Evolutionary conservation across 2,113 vertebrate species (phyloP).

Genomic region (Equus przewalskii): DNA sequence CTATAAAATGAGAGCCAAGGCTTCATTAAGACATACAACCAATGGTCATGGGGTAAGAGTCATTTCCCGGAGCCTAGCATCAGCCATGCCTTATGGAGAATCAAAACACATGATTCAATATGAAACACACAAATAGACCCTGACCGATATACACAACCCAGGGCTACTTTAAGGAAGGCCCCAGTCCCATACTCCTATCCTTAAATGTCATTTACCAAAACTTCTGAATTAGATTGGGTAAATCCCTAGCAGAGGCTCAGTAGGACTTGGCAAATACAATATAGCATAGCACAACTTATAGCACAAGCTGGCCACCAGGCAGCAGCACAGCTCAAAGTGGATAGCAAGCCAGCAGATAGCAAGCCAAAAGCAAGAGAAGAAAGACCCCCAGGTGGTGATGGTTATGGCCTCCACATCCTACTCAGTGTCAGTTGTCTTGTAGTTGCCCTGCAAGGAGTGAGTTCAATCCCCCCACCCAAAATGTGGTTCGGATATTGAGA

Average conservation of each 20-base stretch:
- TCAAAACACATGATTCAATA: conserved; percentile 7
- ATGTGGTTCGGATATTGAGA: background rate
- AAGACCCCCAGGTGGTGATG: background rate
- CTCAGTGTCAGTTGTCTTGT: background rate
- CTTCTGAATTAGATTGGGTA: conserved; percentile 12
- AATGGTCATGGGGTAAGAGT: background rate
- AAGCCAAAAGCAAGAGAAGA: conserved; percentile 42
- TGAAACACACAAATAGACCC: background rate
- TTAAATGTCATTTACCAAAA: background rate
- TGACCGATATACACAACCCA: background rate
- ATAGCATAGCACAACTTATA: background rate
- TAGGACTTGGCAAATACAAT: background rate
- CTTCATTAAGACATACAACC: background rate
- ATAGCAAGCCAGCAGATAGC: background rate
- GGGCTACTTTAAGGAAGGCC: background rate
- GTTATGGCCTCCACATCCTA: conserved; percentile 31
- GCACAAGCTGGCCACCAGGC: background rate
- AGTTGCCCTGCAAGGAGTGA: background rate
- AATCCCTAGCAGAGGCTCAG: background rate
- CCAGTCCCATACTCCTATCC: background rate
- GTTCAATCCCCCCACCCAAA: background rate
- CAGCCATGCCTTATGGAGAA: conserved; percentile 3
- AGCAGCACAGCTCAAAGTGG: conserved; percentile 9
- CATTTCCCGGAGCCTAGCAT: background rate
- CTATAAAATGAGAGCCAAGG: background rate